phyloP scores from a whole-genome alignment of 2,113 vertebrate species.

The Lophotis ruficrista region DNA sequence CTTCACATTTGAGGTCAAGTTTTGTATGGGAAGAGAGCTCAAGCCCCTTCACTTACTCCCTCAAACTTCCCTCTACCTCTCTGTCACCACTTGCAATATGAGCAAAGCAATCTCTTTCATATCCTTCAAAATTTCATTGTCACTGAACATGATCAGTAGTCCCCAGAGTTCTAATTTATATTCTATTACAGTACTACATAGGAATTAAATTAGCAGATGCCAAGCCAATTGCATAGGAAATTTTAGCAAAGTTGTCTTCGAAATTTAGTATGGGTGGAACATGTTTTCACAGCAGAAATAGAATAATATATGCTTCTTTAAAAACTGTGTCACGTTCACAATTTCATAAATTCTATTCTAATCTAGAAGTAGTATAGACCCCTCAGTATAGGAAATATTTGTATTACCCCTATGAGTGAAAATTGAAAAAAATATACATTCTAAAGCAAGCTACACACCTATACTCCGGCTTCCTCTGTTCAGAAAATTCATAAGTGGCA shows the following conservation, averaged over 20 bases:
- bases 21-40: background rate
- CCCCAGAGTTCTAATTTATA: slow-evolving; percentile 45
- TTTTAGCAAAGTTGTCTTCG: background rate
- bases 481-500: background rate
- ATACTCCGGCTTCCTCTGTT: background rate
- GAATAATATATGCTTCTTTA: background rate
- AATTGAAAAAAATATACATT: background rate
- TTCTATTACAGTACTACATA: background rate
- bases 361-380: background rate
- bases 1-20: background rate
- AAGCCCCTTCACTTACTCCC: background rate
- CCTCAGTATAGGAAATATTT: background rate
- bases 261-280: background rate
- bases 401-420: background rate
- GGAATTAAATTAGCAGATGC: slow-evolving; percentile 23
- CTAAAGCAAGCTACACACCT: background rate
- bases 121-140: background rate
- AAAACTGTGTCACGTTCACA: background rate
- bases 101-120: background rate
- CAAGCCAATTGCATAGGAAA: slow-evolving; percentile 1
- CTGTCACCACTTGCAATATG: background rate
- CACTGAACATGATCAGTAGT: background rate
- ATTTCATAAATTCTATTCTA: background rate
- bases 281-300: background rate
- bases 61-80: background rate